Evolutionary conservation across 2,113 vertebrate species (phyloP), one percentile per base, ranked within the genome.

Genomic region (Saimiri boliviensis): DNA sequence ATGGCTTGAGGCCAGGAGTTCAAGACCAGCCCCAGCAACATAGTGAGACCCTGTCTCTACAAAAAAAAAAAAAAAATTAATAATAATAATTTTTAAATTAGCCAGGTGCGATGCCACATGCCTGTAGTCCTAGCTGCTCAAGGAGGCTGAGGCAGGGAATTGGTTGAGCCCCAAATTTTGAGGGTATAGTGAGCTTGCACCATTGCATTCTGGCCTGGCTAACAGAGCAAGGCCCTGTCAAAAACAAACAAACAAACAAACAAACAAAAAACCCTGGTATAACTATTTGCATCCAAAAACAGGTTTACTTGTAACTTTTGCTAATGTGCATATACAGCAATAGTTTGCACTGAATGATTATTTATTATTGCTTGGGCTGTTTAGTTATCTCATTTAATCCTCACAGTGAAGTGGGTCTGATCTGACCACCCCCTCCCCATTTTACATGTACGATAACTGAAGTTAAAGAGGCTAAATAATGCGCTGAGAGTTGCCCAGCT

Each of bases 331-430:
- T 56, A 71, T 66, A 58, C 76, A 81, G 27, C 45, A 77, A 74
- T 58, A 42, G 42, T 7, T 66, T 52, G 20, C n/a, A 60, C 54
- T 5, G 73, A 89, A 42, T 8, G 73, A 89, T 20, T 83, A 10
- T 45, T 95, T 90, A 70, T 84, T 47, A n/a, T 70, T 92, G 60
- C 21, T 87, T 96, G 86, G 89, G 52, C 52, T 52, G 16, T 52
- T 52, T 52, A 52, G 90, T 74, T 94, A 60, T 79, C 45, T 95
- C 60, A 84, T 45, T 88, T 91, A 92, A 84, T 52, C 42, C 8
- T 70, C 27, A 90, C 13, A 86, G 45, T 19, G 14, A 81, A 82
- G 49, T 60, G 79, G 74, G 14, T 83, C 52, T 73, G 30, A 40
- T 30, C 54, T 5, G 60, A 45, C 23, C 13, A 10, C 20, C 35